Base-by-base conservation (phyloP, 2,113 vertebrate genomes). In the Oxygymnocypris stewartii region DNA sequence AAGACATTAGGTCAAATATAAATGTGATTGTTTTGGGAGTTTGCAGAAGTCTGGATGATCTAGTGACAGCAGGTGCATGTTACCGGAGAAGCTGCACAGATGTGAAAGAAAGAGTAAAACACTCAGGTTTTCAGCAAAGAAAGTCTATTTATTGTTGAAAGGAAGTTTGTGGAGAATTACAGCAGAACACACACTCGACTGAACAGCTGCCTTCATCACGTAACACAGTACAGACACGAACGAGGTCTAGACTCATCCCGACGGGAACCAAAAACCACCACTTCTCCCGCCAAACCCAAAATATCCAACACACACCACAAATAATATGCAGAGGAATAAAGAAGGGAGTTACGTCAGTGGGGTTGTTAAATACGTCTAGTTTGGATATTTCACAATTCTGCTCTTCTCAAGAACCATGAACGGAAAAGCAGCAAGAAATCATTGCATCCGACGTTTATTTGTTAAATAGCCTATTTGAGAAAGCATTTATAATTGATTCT, bases 161-260 rank as follows among this genome's bases (percentile, higher is more conserved):
- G 91, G 89, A 93, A 92, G 91, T 93, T 79, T 89, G 91, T 94
- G 93, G 91, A 93, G 92, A 94, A 94, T 94, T 95, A 96, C 95
- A 95, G 94, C 95, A 96, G 94, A 93, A 94, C 93, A 94, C 92
- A 93, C 94, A 94, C 92, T 92, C 73, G 91, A 95, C 92, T 92
- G 92, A 95, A 95, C 95, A 96, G 95, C 95, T 96, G 95, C 95
- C 95, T 94, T 95, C 94, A 65, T 95, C 94, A 95, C 94, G 79
- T 93, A 93, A 95, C 93, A 95, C 92, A 94, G 93, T 93, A 95
- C 94, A 94, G 92, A 93, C 94, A 85, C 92, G 91, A 93, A 93
- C 91, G 92, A 94, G 92, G 93, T 93, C 94, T 91, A 93, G 93
- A 94, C 88, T 90, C 85, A 31, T 31, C 28, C 28, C 28, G 28